These are phyloP conservation scores for Drosophila leontia DNA, from an alignment of 1,140 invertebrate species.

Conservation along the genomic window DNA sequence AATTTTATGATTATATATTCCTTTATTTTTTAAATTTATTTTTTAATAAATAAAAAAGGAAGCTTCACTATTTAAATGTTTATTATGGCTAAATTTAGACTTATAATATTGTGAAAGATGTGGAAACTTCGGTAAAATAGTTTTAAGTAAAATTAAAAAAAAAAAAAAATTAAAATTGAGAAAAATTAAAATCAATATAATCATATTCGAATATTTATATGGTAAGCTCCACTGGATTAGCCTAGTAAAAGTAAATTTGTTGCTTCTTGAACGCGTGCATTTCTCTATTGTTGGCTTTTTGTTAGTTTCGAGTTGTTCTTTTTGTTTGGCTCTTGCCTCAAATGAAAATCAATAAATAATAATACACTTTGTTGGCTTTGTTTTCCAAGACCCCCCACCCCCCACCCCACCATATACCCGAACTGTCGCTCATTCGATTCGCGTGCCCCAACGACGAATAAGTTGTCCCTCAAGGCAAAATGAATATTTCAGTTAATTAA, in stretches of 20 bases:
- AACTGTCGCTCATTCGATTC: slow-evolving; percentile 15
- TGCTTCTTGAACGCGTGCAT: slow-evolving; percentile 19
- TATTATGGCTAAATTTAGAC: too few species aligned
- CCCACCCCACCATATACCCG: neutral
- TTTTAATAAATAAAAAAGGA: too few species aligned
- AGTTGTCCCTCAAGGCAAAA: slow-evolving; percentile 33
- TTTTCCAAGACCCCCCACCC: slow-evolving; percentile 20
- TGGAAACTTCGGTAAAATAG: too few species aligned
- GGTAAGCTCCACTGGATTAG: slow-evolving; percentile 1
- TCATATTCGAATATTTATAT: slow-evolving; percentile 3
- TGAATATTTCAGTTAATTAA: slow-evolving; percentile 53
- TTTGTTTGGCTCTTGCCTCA: slow-evolving; percentile 11
- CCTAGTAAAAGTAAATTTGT: slow-evolving; percentile 56
- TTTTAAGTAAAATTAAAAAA: too few species aligned
- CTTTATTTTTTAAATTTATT: too few species aligned
- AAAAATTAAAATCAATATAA: neutral
- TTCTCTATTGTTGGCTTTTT: slow-evolving; percentile 30
- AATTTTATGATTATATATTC: too few species aligned
- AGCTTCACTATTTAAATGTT: too few species aligned
- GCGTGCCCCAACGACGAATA: slow-evolving; percentile 21
- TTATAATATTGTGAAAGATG: too few species aligned
- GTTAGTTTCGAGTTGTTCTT: slow-evolving; percentile 35
- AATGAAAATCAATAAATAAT: slow-evolving; percentile 81
- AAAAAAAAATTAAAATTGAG: too few species aligned
- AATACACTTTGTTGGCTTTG: slow-evolving; percentile 69